Percentiles rank a stretch among this genome's conserved stretches.
Conservation (phyloP, 2,113 vertebrate genomes). For the Mesoclemmys tuberculata region DNA sequence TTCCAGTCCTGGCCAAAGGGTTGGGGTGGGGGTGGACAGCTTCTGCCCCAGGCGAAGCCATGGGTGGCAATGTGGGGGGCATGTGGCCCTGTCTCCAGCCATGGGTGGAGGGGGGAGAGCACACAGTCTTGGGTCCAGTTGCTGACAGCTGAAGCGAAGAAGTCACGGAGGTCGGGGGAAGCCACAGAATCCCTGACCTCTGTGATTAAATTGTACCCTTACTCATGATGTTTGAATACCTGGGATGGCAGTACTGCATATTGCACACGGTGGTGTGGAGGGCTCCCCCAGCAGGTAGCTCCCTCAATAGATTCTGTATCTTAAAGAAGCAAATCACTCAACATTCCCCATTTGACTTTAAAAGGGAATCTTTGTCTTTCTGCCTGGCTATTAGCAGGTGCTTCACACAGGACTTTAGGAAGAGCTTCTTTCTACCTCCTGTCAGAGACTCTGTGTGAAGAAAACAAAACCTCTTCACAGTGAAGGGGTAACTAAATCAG, state of each 20-base stretch:
- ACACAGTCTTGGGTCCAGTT: too few relatives aligned
- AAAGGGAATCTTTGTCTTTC: conserved; percentile 46
- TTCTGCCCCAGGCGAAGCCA: too few relatives aligned
- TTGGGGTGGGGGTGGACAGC: too few relatives aligned
- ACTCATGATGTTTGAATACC: neutral
- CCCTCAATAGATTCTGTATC: neutral
- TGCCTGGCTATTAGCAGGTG: conserved; percentile 11
- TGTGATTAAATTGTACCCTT: too few relatives aligned
- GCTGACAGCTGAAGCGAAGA: too few relatives aligned
- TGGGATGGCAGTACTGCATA: neutral
- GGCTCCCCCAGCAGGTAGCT: neutral
- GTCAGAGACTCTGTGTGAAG: conserved; percentile 49
- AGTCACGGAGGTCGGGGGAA: too few relatives aligned
- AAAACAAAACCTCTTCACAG: conserved; percentile 48
- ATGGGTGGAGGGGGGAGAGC: too few relatives aligned
- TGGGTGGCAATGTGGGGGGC: too few relatives aligned
- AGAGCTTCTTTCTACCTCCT: conserved; percentile 37
- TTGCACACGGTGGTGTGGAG: neutral
- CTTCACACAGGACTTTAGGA: conserved; percentile 40
- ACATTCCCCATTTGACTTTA: conserved; percentile 24
- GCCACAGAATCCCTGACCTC: too few relatives aligned
- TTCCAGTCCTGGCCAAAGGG: too few relatives aligned
- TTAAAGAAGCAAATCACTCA: conserved; percentile 40
- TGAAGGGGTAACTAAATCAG: conserved; percentile 39
- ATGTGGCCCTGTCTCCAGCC: too few relatives aligned